Evolutionary conservation across 2,888 invertebrate species (phyloP).

Genomic region (Pollenia amentaria): DNA sequence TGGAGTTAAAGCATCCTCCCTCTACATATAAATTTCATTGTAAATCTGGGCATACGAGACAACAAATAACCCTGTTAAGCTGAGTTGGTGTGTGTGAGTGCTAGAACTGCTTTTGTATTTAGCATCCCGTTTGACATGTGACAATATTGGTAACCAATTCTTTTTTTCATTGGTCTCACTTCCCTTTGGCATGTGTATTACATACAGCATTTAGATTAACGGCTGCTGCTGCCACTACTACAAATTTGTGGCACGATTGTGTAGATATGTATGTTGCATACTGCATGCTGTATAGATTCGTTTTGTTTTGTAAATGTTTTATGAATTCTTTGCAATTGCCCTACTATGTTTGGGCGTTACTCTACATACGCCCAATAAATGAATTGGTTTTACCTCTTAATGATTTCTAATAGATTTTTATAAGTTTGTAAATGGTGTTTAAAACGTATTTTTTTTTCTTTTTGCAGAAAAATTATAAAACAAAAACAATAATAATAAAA

Average conservation of each 20-base stretch:
- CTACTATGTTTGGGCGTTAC: slow-evolving; percentile 73
- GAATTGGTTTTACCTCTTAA: slow-evolving; percentile 73
- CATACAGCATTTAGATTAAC: slow-evolving; percentile 40
- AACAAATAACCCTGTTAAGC: slow-evolving; percentile 44
- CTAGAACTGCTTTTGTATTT: slow-evolving; percentile 33
- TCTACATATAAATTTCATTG: neutral
- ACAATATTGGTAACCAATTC: slow-evolving; percentile 67
- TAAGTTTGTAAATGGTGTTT: slow-evolving; percentile 55
- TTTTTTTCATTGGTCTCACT: neutral
- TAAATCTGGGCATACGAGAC: slow-evolving; percentile 7
- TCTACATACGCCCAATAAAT: slow-evolving; percentile 79
- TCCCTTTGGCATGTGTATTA: slow-evolving; percentile 47
- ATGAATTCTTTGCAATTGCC: slow-evolving; percentile 69
- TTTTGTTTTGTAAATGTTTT: slow-evolving; percentile 60
- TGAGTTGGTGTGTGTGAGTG: neutral
- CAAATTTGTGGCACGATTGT: slow-evolving; percentile 56
- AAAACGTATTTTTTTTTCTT: slow-evolving; percentile 37
- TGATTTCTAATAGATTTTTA: slow-evolving; percentile 69
- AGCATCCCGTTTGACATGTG: slow-evolving; percentile 73
- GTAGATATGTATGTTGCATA: slow-evolving; percentile 33
- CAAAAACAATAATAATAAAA: slow-evolving; percentile 46
- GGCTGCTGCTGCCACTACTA: slow-evolving; percentile 36
- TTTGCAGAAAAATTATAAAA: slow-evolving; percentile 15
- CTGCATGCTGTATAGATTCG: slow-evolving; percentile 24
- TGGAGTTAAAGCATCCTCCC: slow-evolving; percentile 41